These are phyloP conservation scores for Heliconius hewitsoni DNA, from an alignment of 1,140 invertebrate species.

Conservation along the genomic window DNA sequence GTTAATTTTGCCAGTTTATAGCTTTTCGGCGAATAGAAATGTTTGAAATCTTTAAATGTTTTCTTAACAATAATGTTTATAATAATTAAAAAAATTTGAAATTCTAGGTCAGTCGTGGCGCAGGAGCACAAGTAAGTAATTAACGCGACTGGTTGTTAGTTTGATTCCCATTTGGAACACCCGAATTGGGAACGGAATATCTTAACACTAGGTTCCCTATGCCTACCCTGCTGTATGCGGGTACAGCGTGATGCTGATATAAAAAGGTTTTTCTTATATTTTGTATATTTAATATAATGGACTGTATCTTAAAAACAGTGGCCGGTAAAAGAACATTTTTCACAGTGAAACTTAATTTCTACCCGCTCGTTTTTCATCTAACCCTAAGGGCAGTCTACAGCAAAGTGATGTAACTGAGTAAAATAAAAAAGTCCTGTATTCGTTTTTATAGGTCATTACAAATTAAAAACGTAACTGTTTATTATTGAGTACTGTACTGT, in stretches of 20 bases:
- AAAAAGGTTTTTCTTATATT: neutral
- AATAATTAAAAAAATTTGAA: neutral
- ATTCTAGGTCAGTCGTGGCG: neutral
- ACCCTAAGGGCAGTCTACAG: conserved; percentile 49
- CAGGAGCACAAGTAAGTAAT: no score
- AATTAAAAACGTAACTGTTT: no score
- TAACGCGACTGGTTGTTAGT: no score
- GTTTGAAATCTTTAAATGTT: neutral
- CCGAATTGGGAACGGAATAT: no score
- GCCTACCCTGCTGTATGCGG: no score
- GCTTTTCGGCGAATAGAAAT: conserved; percentile 13
- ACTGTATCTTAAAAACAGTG: conserved; percentile 8
- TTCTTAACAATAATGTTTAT: neutral
- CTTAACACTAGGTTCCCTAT: no score
- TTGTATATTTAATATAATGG: neutral
- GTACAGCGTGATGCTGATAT: no score
- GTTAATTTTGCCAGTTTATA: conserved; percentile 23
- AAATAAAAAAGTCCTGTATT: neutral
- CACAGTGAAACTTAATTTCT: conserved; percentile 72
- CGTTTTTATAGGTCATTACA: neutral
- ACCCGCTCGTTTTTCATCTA: conserved; percentile 69
- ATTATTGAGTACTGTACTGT: no score
- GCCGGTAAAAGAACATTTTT: conserved; percentile 58
- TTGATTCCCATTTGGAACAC: no score
- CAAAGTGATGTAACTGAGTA: conserved; percentile 40